Base-by-base conservation (phyloP, 37 sponge, comb jelly and placozoan species). In the Axinella damicornis region DNA sequence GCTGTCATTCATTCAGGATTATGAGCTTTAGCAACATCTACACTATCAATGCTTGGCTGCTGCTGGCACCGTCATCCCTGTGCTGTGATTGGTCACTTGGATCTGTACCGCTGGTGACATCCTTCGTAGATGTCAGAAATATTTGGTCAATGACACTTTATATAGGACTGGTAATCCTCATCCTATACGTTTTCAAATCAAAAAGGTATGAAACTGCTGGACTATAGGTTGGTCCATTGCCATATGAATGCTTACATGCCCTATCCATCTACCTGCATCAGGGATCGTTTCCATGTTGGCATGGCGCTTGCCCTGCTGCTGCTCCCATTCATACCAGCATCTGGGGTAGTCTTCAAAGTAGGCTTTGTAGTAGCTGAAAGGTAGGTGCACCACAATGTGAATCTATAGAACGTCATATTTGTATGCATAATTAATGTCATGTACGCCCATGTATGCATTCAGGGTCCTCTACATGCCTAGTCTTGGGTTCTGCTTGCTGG, bases 31-130 rank as follows among this genome's bases (percentile, higher is more conserved):
- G 92, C n/a, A 85, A 96, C 57, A 88, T 96, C 31, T 93, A 96
- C 58, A 55, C 79, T 16, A 39, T 87, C 56, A 93, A 96, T 80
- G 85, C 85, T 14, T 88, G 88, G 97, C 87, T 96, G 22, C 79
- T 96, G 21, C 81, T 96, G 64, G 69, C 74, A 63, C 97, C 97
- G 2, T 93, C 86, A 25, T 39, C 40, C 11, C 89, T 96, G 58
- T 96, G 97, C 81, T 96, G 97, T 86, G 97, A 96, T 65, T 96
- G 97, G 97, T 81, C 97, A 35, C 89, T 93, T 37, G 94, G 92
- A 0, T 91, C 94, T 1, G 56, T 96, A 0, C 94, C 93, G 17
- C 67, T 93, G 25, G 86, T 96, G 71, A 60, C 76, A 30, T 65
- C 81, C 2, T 1, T 93, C 9, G 25, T 66, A 17, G 97, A 96